phyloP scores from a whole-genome alignment of 2,797 vertebrate genomes.

The Acipenser ruthenus region DNA sequence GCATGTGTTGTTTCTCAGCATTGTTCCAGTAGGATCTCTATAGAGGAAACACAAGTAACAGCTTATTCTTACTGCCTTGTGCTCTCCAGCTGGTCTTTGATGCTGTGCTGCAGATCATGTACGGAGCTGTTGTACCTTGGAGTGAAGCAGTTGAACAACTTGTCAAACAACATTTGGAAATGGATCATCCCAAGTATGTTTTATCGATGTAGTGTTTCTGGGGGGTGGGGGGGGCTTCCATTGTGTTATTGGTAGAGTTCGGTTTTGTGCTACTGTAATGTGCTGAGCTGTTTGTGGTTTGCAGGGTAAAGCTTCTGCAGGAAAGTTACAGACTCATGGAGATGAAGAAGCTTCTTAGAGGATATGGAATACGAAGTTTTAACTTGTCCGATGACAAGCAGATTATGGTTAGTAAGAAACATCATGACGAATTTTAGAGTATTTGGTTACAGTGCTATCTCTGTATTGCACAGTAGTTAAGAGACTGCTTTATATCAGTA shows the following conservation, averaged over 20 bases:
- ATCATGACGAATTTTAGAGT: too few species aligned
- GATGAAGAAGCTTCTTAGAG: conserved; percentile 83
- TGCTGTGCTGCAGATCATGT: conserved; percentile 88
- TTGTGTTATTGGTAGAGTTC: not conserved
- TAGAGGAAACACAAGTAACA: too few species aligned
- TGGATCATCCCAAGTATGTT: conserved; percentile 84
- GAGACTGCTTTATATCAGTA: too few species aligned
- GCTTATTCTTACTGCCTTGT: not conserved
- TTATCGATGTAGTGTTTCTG: not conserved
- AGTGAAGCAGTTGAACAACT: conserved; percentile 78
- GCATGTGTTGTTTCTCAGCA: too few species aligned
- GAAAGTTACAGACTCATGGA: conserved; percentile 90
- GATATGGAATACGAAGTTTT: conserved; percentile 83
- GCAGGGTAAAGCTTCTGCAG: conserved; percentile 79
- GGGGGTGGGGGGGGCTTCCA: not conserved
- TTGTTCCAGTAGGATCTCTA: too few species aligned
- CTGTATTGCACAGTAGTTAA: too few species aligned
- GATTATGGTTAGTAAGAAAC: conserved; percentile 63
- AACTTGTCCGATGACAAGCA: conserved; percentile 73
- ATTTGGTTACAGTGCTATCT: too few species aligned
- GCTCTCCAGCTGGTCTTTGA: conserved; percentile 79
- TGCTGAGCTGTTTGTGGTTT: not conserved
- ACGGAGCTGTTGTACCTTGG: conserved; percentile 86
- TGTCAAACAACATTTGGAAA: conserved; percentile 80
- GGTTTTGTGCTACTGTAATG: not conserved